phyloP scores from a whole-genome alignment of 2,113 vertebrate genomes.

The Hyla sarda region DNA sequence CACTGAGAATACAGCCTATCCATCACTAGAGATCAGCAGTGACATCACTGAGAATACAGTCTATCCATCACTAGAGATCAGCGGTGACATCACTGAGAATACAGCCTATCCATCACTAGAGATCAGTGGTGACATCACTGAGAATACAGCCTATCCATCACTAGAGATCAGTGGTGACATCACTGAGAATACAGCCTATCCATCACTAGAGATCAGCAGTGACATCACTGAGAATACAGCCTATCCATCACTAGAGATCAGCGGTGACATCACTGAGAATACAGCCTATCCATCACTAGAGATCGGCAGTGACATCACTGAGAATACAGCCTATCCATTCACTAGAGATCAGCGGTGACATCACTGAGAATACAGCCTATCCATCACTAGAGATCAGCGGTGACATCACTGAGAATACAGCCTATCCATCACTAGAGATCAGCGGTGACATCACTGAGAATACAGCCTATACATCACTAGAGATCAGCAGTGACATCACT shows the following conservation, averaged over 20 bases:
- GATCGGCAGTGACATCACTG: neutral
- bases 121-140: neutral
- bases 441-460: neutral
- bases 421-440: neutral
- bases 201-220: neutral
- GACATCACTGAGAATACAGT: too few species aligned
- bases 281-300: too few species aligned
- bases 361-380: too few species aligned
- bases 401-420: too few species aligned
- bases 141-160: too few species aligned
- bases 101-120: too few species aligned
- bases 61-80: neutral
- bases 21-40: neutral
- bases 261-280: neutral
- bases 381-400: neutral
- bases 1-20: too few species aligned
- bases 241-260: neutral
- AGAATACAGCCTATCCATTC: too few species aligned
- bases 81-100: neutral
- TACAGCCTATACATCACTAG: too few species aligned
- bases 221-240: too few species aligned
- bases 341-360: neutral
- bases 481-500: neutral
- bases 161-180: neutral
- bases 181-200: too few species aligned